These are phyloP conservation scores for Drosophila athabasca DNA, from an alignment of 1,140 invertebrate species.

Conservation along the genomic window DNA sequence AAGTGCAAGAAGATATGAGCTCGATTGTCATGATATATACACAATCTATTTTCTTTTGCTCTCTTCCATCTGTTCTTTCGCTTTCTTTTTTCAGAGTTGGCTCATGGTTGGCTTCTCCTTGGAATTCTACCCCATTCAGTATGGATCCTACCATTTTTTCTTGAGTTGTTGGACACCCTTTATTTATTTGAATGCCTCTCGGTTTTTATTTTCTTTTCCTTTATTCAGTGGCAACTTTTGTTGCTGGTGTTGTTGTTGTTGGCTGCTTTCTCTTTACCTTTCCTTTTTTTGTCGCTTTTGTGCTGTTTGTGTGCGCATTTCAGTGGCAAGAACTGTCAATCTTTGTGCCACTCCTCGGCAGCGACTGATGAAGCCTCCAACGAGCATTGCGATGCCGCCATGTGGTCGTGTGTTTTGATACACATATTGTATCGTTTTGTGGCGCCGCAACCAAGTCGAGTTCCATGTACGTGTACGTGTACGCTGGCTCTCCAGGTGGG, in stretches of 20 bases:
- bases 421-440: conserved; percentile 80
- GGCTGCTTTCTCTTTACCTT: too few relatives aligned
- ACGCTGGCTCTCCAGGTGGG: too few relatives aligned
- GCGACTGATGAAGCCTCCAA: conserved; percentile 58
- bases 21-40: too few relatives aligned
- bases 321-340: conserved; percentile 80
- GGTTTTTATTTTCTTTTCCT: conserved; percentile 48
- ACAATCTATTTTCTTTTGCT: too few relatives aligned
- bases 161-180: conserved; percentile 24
- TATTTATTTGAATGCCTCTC: conserved; percentile 44
- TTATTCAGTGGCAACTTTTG: conserved; percentile 73
- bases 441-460: conserved; percentile 42
- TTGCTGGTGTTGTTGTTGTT: conserved; percentile 34
- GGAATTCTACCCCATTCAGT: too few relatives aligned
- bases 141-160: too few relatives aligned
- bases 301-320: conserved; percentile 76
- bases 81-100: too few relatives aligned
- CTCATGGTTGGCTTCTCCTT: too few relatives aligned
- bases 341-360: conserved; percentile 44
- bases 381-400: conserved; percentile 21
- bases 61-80: too few relatives aligned
- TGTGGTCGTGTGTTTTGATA: conserved; percentile 77
- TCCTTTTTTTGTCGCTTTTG: conserved; percentile 26
- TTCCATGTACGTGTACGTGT: conserved; percentile 6
- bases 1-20: too few relatives aligned